Percentiles rank a stretch among this genome's conserved stretches.
Conservation (phyloP, 1,140 invertebrate species). For the Homalodisca vitripennis region DNA sequence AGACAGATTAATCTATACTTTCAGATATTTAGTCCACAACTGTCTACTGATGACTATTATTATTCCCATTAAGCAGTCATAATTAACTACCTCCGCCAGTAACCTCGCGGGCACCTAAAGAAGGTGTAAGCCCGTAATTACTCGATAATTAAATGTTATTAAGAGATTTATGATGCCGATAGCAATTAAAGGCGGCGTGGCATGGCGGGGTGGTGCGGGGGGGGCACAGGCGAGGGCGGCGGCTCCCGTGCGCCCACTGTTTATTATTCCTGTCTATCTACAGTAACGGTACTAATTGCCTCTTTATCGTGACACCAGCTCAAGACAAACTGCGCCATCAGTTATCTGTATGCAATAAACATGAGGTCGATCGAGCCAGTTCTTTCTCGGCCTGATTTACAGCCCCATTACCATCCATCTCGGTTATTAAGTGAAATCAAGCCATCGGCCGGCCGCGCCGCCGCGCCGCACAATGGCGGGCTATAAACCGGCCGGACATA, state of each 20-base stretch:
- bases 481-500: background rate
- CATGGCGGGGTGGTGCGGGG: no score
- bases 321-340: no score
- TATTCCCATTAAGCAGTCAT: background rate
- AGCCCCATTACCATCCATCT: background rate
- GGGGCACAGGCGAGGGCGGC: no score
- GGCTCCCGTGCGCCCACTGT: background rate
- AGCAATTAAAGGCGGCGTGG: constrained; percentile 1
- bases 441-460: background rate
- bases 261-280: constrained; percentile 6
- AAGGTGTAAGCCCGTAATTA: background rate
- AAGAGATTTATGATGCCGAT: background rate
- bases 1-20: no score
- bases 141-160: background rate
- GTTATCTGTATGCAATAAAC: no score
- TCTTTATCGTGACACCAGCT: no score
- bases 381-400: background rate
- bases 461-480: background rate
- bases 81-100: background rate
- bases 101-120: no score
- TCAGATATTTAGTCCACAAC: no score
- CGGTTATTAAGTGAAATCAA: constrained; percentile 14
- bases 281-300: background rate
- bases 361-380: no score
- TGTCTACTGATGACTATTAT: background rate